Percentiles rank a stretch among this genome's conserved stretches.
These are phyloP conservation scores for Oreotrochilus melanogaster DNA, from an alignment of 2,113 vertebrate genomes.

Conservation along the genomic window DNA sequence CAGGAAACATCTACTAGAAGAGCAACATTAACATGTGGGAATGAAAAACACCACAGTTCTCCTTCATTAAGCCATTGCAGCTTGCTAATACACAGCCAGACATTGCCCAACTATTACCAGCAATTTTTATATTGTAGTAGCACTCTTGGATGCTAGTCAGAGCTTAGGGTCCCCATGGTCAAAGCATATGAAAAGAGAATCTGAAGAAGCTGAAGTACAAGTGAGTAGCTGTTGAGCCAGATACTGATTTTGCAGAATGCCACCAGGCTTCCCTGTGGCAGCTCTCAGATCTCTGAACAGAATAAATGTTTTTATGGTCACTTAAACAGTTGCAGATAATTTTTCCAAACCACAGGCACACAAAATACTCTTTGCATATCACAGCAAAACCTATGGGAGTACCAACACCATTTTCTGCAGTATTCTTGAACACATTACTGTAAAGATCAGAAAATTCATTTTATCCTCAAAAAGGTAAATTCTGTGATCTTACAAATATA, in stretches of 20 bases:
- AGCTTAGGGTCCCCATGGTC: background rate
- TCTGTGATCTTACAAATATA: background rate
- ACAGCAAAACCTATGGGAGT: background rate
- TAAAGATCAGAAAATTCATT: background rate
- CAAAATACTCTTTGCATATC: background rate
- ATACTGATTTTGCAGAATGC: background rate
- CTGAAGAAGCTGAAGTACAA: background rate
- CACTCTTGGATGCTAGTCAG: background rate
- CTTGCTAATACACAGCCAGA: background rate
- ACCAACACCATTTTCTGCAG: background rate
- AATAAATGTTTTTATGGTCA: background rate
- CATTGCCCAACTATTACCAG: background rate
- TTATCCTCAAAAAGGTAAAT: background rate
- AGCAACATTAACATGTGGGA: background rate
- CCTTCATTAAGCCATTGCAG: background rate
- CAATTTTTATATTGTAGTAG: background rate
- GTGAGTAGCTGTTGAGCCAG: background rate
- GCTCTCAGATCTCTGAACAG: background rate
- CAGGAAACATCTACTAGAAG: background rate
- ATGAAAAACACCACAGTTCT: background rate
- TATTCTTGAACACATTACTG: background rate
- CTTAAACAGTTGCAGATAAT: background rate
- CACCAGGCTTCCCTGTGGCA: background rate
- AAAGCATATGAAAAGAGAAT: background rate
- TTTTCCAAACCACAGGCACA: background rate